Evolutionary conservation across 2,888 invertebrate species (phyloP).

Genomic region (Macrosoma leucophasiata): DNA sequence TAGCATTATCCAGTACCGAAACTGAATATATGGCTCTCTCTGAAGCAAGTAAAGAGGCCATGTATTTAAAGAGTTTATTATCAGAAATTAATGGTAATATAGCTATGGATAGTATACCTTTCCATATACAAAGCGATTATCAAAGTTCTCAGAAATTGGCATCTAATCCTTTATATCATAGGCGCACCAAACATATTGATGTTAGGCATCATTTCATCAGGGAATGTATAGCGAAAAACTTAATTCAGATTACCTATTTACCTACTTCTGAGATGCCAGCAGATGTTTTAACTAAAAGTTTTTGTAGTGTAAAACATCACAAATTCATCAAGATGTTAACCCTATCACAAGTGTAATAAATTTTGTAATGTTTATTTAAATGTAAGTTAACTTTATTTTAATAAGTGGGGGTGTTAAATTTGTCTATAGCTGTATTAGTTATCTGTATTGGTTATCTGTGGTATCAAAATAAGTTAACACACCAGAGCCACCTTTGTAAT

Average conservation of each 20-base stretch:
- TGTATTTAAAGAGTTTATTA: constrained; percentile 11
- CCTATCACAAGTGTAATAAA: too few species aligned
- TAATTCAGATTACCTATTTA: too few species aligned
- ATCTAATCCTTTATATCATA: not conserved
- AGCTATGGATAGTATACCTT: too few species aligned
- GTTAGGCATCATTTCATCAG: not conserved
- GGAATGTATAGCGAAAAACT: too few species aligned
- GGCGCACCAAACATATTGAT: not conserved
- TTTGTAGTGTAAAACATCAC: constrained; percentile 3
- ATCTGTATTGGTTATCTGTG: too few species aligned
- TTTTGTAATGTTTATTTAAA: too few species aligned
- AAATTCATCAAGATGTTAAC: constrained; percentile 4
- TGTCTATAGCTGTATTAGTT: too few species aligned
- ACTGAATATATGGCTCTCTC: constrained; percentile 13
- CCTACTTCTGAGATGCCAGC: constrained; percentile 5
- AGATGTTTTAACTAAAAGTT: constrained; percentile 3
- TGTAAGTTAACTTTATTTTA: too few species aligned
- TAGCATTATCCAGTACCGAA: constrained; percentile 27
- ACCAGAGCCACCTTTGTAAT: too few species aligned
- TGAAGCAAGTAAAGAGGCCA: constrained; percentile 16
- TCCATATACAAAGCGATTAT: not conserved
- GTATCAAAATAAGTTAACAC: too few species aligned
- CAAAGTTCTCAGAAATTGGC: not conserved
- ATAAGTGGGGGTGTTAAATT: too few species aligned
- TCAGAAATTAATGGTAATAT: constrained; percentile 5